Evolutionary conservation across 2,113 vertebrate species (phyloP).

Genomic region (Chloroceryle aenea): DNA sequence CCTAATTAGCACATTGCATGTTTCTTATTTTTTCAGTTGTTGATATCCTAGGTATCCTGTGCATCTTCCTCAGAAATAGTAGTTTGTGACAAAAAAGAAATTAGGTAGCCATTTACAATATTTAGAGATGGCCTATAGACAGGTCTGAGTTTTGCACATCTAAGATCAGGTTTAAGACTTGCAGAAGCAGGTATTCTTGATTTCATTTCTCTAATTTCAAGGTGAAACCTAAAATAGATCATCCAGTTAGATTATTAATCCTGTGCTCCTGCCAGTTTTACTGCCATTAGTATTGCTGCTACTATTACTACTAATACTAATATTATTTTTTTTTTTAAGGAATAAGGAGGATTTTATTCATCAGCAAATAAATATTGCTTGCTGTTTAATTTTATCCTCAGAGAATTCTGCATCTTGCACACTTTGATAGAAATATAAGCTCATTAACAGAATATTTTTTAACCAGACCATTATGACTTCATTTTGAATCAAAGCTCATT

Average conservation of each 20-base stretch:
- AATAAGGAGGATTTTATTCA: slow-evolving; percentile 69
- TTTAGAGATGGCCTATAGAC: not conserved
- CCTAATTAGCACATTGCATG: not conserved
- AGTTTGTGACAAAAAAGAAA: not conserved
- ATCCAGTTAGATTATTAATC: not conserved
- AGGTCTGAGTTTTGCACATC: not conserved
- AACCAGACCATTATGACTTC: slow-evolving; percentile 78
- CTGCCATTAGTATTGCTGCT: not conserved
- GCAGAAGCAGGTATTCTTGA: not conserved
- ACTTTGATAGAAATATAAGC: slow-evolving; percentile 81
- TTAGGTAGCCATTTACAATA: accelerated
- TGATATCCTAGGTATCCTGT: not conserved
- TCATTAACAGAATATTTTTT: slow-evolving; percentile 82
- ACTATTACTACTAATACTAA: not conserved
- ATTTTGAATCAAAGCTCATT: slow-evolving; percentile 86
- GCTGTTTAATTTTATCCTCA: slow-evolving; percentile 76
- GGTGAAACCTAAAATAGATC: not conserved
- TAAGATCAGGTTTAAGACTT: not conserved
- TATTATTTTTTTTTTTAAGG: slow-evolving; percentile 46
- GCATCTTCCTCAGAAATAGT: not conserved
- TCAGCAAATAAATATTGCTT: slow-evolving; percentile 74
- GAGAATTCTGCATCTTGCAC: slow-evolving; percentile 76
- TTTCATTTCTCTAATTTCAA: not conserved
- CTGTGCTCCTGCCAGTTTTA: not conserved
- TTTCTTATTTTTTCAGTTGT: not conserved